phyloP scores from a whole-genome alignment of 1,140 invertebrate species.

The Colletes latitarsis region DNA sequence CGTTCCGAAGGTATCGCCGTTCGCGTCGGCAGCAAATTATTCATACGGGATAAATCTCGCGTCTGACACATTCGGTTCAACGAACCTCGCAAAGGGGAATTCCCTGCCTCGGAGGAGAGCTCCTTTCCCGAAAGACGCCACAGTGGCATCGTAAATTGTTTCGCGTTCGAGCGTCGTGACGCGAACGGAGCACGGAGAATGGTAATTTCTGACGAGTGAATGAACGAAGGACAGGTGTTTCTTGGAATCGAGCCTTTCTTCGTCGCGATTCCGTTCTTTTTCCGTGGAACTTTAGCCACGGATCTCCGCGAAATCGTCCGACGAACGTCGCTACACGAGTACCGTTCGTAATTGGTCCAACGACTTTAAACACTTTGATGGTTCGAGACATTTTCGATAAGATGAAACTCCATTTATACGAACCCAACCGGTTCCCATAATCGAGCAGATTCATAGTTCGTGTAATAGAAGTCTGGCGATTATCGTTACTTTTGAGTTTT shows the following conservation, averaged over 20 bases:
- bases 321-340: too few relatives aligned
- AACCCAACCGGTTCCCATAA: too few relatives aligned
- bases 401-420: too few relatives aligned
- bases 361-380: too few relatives aligned
- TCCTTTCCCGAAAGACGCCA: slow-evolving; percentile 31
- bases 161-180: slow-evolving; percentile 34
- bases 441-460: too few relatives aligned
- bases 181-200: slow-evolving; percentile 41
- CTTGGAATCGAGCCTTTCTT: slow-evolving; percentile 22
- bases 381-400: too few relatives aligned
- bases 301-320: neutral
- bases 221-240: slow-evolving; percentile 39
- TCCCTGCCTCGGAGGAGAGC: slow-evolving; percentile 24
- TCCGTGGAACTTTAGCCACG: neutral
- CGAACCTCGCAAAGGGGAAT: slow-evolving; percentile 44
- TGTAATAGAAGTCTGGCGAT: too few relatives aligned
- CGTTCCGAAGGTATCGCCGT: neutral
- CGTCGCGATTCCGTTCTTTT: slow-evolving; percentile 5
- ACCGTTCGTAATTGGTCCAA: too few relatives aligned
- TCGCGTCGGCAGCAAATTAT: slow-evolving; percentile 33
- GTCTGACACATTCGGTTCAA: slow-evolving; percentile 42
- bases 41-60: slow-evolving; percentile 43
- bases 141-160: slow-evolving; percentile 46
- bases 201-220: slow-evolving; percentile 41
- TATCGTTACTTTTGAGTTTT: too few relatives aligned